Evolutionary conservation across 2,888 invertebrate species (phyloP).

Genomic region (Cataglyphis altisquamis): DNA sequence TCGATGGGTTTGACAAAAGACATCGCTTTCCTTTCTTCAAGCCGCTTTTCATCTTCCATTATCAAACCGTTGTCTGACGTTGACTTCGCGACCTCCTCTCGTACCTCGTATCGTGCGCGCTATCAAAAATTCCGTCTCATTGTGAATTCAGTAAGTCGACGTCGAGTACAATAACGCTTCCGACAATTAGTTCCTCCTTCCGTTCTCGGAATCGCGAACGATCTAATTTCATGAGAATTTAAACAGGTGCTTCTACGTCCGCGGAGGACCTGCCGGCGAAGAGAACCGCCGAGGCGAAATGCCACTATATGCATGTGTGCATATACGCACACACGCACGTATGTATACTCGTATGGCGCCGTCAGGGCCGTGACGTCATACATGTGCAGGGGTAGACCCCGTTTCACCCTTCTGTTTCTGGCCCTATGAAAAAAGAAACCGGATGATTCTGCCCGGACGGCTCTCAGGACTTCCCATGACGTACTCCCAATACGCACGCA

Average conservation of each 20-base stretch:
- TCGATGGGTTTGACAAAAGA: neutral
- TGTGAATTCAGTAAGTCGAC: neutral
- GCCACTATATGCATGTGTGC: neutral
- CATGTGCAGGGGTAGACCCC: slow-evolving; percentile 65
- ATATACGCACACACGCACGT: neutral
- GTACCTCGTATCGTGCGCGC: neutral
- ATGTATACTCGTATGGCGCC: slow-evolving; percentile 9
- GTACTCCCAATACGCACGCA: slow-evolving; percentile 56
- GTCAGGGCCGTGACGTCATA: slow-evolving; percentile 73
- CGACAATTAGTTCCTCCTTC: slow-evolving; percentile 25
- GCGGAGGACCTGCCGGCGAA: slow-evolving; percentile 42
- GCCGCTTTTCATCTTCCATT: neutral
- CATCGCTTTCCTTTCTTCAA: neutral
- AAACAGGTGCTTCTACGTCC: slow-evolving; percentile 57
- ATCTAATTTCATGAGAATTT: slow-evolving; percentile 59
- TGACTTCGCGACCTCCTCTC: neutral
- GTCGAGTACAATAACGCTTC: neutral
- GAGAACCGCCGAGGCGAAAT: slow-evolving; percentile 1
- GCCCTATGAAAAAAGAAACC: slow-evolving; percentile 77
- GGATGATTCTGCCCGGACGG: slow-evolving; percentile 77
- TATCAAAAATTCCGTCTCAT: slow-evolving; percentile 8
- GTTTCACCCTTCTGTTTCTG: slow-evolving; percentile 68
- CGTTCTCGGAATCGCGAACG: slow-evolving; percentile 35
- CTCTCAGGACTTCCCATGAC: slow-evolving; percentile 78
- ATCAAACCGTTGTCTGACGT: neutral